These are phyloP conservation scores for Papilio helenus DNA, from an alignment of 1,140 invertebrate genomes.

Conservation along the genomic window DNA sequence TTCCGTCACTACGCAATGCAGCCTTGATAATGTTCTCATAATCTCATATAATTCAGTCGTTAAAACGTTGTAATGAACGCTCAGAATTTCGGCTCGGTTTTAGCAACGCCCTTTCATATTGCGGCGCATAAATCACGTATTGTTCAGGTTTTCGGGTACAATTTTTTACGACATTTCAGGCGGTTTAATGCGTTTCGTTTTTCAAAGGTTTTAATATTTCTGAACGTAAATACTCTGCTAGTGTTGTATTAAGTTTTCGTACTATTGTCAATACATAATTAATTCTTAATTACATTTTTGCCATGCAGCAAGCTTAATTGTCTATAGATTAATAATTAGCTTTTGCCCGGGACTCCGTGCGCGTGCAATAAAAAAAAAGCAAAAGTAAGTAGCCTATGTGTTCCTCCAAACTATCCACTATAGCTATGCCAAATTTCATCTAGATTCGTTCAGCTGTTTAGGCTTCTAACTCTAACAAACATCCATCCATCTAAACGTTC, in stretches of 20 bases:
- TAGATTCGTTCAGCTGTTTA: too few relatives aligned
- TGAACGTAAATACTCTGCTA: background rate
- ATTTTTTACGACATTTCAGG: constrained; percentile 11
- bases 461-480: too few relatives aligned
- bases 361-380: too few relatives aligned
- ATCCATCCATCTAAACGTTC: too few relatives aligned
- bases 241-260: background rate
- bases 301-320: too few relatives aligned
- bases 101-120: constrained; percentile 9
- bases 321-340: too few relatives aligned
- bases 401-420: too few relatives aligned
- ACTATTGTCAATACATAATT: background rate
- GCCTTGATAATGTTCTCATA: constrained; percentile 32
- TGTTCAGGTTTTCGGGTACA: constrained; percentile 14
- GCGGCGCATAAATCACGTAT: constrained; percentile 21
- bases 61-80: constrained; percentile 35
- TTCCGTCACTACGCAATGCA: constrained; percentile 39
- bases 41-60: constrained; percentile 33
- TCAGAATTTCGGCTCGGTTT: constrained; percentile 11
- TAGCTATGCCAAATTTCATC: too few relatives aligned
- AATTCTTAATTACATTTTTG: too few relatives aligned
- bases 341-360: too few relatives aligned
- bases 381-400: too few relatives aligned
- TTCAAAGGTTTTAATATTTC: background rate
- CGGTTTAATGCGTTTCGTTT: constrained; percentile 2